A percentile compares a stretch with the other conserved stretches of the same genome.
These are phyloP conservation scores for Anguilla anguilla DNA, from an alignment of 2,797 vertebrate genomes.

Conservation along the genomic window DNA sequence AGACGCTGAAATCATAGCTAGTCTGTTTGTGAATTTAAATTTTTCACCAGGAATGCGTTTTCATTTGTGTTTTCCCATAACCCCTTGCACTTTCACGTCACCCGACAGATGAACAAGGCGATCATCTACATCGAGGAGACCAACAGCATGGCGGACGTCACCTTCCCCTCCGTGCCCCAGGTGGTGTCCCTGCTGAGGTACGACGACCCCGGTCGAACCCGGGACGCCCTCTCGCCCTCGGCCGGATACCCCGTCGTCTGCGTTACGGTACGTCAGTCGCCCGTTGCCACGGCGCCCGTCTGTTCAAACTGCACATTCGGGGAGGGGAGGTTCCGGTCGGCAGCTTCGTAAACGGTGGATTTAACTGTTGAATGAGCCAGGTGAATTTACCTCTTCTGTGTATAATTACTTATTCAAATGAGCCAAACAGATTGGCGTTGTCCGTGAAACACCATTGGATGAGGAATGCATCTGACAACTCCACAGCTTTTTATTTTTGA, in stretches of 20 bases:
- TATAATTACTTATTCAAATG: background rate
- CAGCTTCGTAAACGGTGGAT: background rate
- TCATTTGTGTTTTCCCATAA: background rate
- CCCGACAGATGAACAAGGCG: constrained; percentile 81
- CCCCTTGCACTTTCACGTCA: constrained; percentile 4
- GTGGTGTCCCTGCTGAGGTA: constrained; percentile 87
- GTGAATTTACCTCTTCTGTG: background rate
- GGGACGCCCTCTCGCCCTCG: constrained; percentile 69
- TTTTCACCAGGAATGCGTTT: background rate
- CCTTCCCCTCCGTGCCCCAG: constrained; percentile 89
- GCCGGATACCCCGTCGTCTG: constrained; percentile 92
- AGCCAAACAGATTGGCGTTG: background rate
- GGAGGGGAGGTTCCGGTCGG: background rate
- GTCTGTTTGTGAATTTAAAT: background rate
- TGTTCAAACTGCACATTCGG: background rate
- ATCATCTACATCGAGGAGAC: constrained; percentile 94
- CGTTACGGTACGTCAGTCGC: constrained; percentile 79
- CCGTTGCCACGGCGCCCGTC: background rate
- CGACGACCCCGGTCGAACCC: constrained; percentile 73
- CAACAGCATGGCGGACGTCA: constrained; percentile 90
- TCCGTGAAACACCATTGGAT: background rate
- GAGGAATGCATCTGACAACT: background rate
- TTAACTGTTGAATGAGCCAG: background rate
- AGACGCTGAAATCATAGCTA: background rate
- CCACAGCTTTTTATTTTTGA: too few relatives aligned